Base-by-base conservation (phyloP, 2,113 vertebrate species). In the Cochlearius cochlearius region DNA sequence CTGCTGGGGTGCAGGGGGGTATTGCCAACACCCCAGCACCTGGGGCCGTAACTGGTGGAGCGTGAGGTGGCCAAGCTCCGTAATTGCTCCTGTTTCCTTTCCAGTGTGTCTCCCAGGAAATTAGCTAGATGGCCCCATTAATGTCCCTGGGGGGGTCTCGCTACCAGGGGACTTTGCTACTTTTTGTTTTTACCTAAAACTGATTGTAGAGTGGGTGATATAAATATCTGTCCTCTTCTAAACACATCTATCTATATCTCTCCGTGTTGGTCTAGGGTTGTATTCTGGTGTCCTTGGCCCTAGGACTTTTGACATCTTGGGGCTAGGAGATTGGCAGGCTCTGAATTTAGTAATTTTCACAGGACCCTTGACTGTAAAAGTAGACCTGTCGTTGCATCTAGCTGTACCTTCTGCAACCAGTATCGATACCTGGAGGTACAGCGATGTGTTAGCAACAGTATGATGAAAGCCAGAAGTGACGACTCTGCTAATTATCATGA, bases 381-480 rank as follows among this genome's bases (percentile, higher is more conserved):
- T 13, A 78, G 18, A 71, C 21, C 5, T 22, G n/a, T 15, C 0
- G 0, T 32, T 63, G 23, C 30, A 41, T 67, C 29, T 39, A 11
- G 29, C 29, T 52, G 29, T 72, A 59, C n/a, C 10, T 92, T 71
- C 56, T 53, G 39, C 47, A 85, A 50, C 15, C 15, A 75, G 26
- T 11, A 27, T 23, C 5, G 2, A 5, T 38, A 69, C 9, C 14
- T 69, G 43, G 50, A 83, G 47, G 38, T 29, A 39, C 7, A 36
- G 34, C 2, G 3, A 23, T 11, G 8, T 26, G 36, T n/a, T 71
- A 43, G 10, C 49, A 89, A 67, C 23, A 78, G 38, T 10, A 59
- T 26, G 27, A 56, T 0, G 3, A 86, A 83, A 73, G 22, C 34
- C 39, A 60, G 30, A 94, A 92, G 39, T 27, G 55, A 63, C 15